Conservation (phyloP, 1,140 invertebrate genomes). For the Hyposmocoma kahamanoa region DNA sequence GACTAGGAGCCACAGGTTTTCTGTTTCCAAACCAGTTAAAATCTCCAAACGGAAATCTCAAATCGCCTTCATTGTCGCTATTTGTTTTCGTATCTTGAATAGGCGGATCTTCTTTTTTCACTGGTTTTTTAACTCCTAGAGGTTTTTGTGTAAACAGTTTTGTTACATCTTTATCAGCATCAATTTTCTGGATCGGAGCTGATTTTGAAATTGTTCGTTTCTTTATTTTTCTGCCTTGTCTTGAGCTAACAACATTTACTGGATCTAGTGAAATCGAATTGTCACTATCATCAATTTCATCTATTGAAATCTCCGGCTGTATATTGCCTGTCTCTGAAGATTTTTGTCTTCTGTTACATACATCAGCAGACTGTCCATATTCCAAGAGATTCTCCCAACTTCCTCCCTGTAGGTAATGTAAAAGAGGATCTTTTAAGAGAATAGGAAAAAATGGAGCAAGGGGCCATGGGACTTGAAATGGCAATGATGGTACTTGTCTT, state of each 20-base stretch:
- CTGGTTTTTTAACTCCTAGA: slow-evolving; percentile 18
- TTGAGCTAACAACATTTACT: slow-evolving; percentile 6
- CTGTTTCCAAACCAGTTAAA: slow-evolving; percentile 50
- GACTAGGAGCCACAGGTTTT: slow-evolving; percentile 44
- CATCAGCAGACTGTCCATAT: slow-evolving; percentile 74
- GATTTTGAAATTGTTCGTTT: slow-evolving; percentile 33
- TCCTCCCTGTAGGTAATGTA: slow-evolving; percentile 63
- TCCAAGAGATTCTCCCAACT: slow-evolving; percentile 73
- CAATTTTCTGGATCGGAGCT: slow-evolving; percentile 25
- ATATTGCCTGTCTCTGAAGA: slow-evolving; percentile 17
- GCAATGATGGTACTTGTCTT: slow-evolving; percentile 32
- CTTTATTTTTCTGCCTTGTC: slow-evolving; percentile 41
- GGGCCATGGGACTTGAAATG: slow-evolving; percentile 58
- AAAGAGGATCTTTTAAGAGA: slow-evolving; percentile 73
- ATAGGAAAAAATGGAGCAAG: slow-evolving; percentile 72
- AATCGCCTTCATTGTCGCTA: slow-evolving; percentile 29
- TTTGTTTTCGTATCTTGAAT: slow-evolving; percentile 29
- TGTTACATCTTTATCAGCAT: slow-evolving; percentile 25
- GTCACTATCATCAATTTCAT: slow-evolving; percentile 16
- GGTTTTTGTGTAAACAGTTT: slow-evolving; percentile 39
- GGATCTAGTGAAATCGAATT: slow-evolving; percentile 4
- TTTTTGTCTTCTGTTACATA: slow-evolving; percentile 61
- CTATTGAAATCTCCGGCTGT: slow-evolving; percentile 11
- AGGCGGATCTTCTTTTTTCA: slow-evolving; percentile 19
- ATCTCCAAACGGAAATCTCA: slow-evolving; percentile 45